These are phyloP conservation scores for Uria aalge DNA, from an alignment of 2,113 vertebrate species.

Conservation along the genomic window DNA sequence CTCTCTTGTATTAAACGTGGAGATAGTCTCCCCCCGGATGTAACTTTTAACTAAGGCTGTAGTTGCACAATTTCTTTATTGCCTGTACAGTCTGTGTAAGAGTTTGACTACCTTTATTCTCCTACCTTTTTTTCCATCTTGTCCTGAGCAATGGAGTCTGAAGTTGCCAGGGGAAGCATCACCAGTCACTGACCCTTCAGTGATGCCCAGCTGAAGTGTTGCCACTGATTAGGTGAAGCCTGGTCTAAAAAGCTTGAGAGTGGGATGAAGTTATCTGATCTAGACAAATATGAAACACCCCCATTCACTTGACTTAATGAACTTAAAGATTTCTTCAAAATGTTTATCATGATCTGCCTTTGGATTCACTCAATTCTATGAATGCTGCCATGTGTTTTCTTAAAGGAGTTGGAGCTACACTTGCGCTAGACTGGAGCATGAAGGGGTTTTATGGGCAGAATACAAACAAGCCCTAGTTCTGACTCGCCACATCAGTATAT, in stretches of 20 bases:
- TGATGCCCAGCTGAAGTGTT: neutral
- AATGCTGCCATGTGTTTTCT: neutral
- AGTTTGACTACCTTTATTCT: neutral
- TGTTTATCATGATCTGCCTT: neutral
- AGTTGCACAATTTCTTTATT: neutral
- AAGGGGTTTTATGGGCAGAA: neutral
- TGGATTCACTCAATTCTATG: neutral
- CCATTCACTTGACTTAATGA: neutral
- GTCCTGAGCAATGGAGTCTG: neutral
- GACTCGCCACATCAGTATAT: rapidly evolving
- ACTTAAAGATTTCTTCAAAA: neutral
- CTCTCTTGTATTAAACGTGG: neutral
- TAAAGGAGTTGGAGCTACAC: neutral
- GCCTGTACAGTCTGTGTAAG: neutral
- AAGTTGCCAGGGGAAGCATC: neutral
- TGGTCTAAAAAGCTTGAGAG: neutral
- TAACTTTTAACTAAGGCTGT: neutral
- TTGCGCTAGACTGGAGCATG: neutral
- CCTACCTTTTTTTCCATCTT: neutral
- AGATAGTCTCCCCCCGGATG: neutral
- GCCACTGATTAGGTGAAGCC: neutral
- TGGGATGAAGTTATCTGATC: neutral
- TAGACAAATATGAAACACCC: neutral
- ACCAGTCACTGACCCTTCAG: neutral
- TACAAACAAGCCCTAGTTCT: neutral